Conservation (phyloP, 2,797 vertebrate species). For the Muraenolepis orangiensis region DNA sequence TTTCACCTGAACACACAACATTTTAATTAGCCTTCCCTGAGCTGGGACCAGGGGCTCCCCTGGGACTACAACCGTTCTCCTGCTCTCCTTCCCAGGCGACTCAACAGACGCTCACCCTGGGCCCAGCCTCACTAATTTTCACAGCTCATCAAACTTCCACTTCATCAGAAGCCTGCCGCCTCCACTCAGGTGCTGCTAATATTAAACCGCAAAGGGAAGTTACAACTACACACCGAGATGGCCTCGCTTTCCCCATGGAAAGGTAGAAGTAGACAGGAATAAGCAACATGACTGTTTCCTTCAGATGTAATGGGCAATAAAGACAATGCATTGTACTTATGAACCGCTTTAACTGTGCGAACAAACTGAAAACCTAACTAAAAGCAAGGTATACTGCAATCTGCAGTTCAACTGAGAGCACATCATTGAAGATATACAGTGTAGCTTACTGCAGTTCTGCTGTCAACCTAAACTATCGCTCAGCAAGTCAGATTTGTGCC, state of each 20-base stretch:
- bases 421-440: not conserved
- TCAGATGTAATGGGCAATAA: not conserved
- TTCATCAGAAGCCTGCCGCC: constrained; percentile 26
- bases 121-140: constrained; percentile 29
- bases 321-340: not conserved
- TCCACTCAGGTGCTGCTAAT: constrained; percentile 10
- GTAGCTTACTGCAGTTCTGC: not conserved
- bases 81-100: constrained; percentile 55
- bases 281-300: not conserved
- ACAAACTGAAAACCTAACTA: not conserved
- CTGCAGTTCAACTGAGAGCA: not conserved
- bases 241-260: not conserved
- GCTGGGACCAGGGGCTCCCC: constrained; percentile 55
- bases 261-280: not conserved
- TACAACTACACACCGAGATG: constrained; percentile 1
- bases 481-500: too few relatives aligned
- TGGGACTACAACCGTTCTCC: constrained; percentile 46
- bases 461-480: too few relatives aligned
- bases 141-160: constrained; percentile 33
- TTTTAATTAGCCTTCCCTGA: constrained; percentile 70
- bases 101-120: constrained; percentile 41
- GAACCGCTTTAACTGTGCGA: too few relatives aligned
- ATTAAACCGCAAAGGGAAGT: constrained; percentile 6
- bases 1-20: constrained; percentile 65
- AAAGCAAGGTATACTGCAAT: not conserved